Evolutionary conservation across 2,113 vertebrate species (phyloP), one percentile per base, ranked within the genome.

Genomic region (Brachionichthys hirsutus): DNA sequence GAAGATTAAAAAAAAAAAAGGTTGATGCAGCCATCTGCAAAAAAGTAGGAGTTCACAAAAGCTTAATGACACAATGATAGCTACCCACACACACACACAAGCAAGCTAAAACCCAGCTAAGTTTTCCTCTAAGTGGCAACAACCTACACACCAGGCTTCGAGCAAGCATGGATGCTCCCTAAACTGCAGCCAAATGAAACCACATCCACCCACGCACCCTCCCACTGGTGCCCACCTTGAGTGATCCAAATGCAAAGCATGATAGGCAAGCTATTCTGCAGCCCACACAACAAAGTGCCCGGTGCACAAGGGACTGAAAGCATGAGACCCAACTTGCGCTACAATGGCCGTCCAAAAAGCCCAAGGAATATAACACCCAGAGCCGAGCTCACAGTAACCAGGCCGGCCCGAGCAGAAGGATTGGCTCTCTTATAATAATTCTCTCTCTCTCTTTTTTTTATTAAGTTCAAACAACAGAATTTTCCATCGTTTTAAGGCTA

Each of bases 341-440:
- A 81, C 75, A 83, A 86, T 61, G 73, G 72, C 53, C 47, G 10
- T 6, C 55, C 71, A 56, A 54, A 68, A 82, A 78, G 62, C 17
- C 55, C 20, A 16, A 61, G 82, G 67, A 88, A 88, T 67, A 64
- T 61, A 83, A 85, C 70, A 81, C 70, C 71, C 59, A 67, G 66
- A 64, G 11, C 59, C 59, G 34, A n/a, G 58, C 70, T 38, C 60
- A 81, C 66, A 80, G 75, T 77, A 74, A 64, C 61, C n/a, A n/a
- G n/a, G n/a, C n/a, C n/a, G n/a, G n/a, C n/a, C 76, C 67, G 45
- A 68, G 65, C 75, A 54, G 63, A 78, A 83, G 69, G 82, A 83
- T 72, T n/a, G 42, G 20, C 48, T 72, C 55, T 67, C 62, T 79
- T 77, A 55, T 61, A 62, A 76, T 67, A n/a, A n/a, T n/a, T n/a